These are phyloP conservation scores for Gouania willdenowi DNA, from an alignment of 2,797 vertebrate genomes.

Conservation along the genomic window DNA sequence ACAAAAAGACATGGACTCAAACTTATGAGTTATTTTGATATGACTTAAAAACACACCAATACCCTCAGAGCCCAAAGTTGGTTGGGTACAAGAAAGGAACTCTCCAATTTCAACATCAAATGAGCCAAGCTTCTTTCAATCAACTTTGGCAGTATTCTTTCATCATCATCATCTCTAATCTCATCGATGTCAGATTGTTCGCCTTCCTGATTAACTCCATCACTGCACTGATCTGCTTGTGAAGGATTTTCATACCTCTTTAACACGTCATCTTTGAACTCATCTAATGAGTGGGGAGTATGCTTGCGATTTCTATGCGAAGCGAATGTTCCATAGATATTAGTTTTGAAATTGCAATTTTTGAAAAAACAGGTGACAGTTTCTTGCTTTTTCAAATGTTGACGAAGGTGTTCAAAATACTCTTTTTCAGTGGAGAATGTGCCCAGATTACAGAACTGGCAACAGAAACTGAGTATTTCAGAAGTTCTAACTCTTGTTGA, in stretches of 20 bases:
- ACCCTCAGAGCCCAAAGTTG: too few species aligned
- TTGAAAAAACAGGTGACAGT: too few species aligned
- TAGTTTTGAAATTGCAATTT: neutral
- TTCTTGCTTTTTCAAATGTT: too few species aligned
- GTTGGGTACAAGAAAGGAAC: neutral
- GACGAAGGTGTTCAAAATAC: neutral
- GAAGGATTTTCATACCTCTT: neutral
- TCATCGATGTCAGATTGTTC: neutral
- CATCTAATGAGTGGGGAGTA: neutral
- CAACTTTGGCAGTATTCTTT: neutral
- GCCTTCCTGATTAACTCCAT: neutral
- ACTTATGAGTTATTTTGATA: too few species aligned
- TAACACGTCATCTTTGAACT: constrained; percentile 12
- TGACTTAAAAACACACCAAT: too few species aligned
- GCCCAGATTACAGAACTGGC: neutral
- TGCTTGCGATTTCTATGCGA: neutral
- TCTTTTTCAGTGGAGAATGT: neutral
- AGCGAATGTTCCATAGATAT: neutral
- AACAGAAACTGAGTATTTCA: neutral
- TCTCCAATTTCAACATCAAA: neutral
- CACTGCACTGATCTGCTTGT: neutral
- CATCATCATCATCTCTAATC: neutral
- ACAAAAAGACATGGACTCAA: too few species aligned
- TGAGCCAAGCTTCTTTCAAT: neutral
- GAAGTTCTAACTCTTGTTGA: neutral